Conservation (phyloP, 2,888 invertebrate genomes). For the Drosophila basisetae region DNA sequence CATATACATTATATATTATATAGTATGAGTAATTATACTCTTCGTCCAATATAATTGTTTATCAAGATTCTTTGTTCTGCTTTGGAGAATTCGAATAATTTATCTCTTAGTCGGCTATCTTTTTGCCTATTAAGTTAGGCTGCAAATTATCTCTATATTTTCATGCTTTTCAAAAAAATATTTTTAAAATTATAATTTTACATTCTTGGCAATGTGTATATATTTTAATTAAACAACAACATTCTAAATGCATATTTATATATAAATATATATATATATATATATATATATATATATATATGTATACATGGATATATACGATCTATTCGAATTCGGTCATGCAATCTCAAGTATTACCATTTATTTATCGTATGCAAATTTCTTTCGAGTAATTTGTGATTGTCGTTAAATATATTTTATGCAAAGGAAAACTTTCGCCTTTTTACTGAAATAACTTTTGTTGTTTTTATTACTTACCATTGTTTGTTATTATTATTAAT, state of each 20-base stretch:
- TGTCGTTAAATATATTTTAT: constrained; percentile 3
- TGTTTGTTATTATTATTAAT: constrained; percentile 36
- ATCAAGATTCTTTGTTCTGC: background rate
- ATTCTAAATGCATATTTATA: background rate
- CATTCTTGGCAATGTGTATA: background rate
- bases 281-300: background rate
- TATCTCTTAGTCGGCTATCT: background rate
- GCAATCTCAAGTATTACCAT: background rate
- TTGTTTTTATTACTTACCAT: constrained; percentile 2
- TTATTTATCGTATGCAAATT: constrained; percentile 8
- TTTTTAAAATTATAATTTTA: background rate
- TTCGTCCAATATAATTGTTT: background rate
- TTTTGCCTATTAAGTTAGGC: background rate
- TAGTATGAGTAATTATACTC: no score
- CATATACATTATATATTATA: background rate
- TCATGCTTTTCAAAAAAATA: background rate
- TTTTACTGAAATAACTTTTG: constrained; percentile 14
- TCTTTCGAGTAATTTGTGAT: constrained; percentile 12
- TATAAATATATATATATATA: background rate
- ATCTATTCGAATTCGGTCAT: background rate
- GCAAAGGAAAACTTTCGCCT: constrained; percentile 34
- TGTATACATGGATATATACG: background rate
- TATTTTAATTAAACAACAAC: background rate
- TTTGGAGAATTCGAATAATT: background rate
- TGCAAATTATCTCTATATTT: background rate